A percentile compares a stretch with the other conserved stretches of the same genome.
These are phyloP conservation scores for Augochlora pura DNA, from an alignment of 1,140 invertebrate genomes.

Conservation along the genomic window DNA sequence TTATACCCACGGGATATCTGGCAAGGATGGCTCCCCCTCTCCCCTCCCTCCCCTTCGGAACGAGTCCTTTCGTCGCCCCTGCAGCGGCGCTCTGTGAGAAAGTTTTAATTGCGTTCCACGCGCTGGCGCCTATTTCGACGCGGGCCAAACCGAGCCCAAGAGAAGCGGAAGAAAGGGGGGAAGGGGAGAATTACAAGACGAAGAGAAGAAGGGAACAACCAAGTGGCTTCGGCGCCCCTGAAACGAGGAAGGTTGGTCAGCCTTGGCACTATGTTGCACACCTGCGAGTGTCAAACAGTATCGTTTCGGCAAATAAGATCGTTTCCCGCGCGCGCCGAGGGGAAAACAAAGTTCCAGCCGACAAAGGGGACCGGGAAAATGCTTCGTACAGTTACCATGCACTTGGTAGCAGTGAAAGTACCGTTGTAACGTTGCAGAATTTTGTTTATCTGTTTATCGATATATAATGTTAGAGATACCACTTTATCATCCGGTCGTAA, in stretches of 20 bases:
- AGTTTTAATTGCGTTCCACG: slow-evolving; percentile 73
- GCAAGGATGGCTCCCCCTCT: slow-evolving; percentile 14
- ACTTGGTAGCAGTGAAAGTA: too few species aligned
- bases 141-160: slow-evolving; percentile 4
- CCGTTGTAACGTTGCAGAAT: too few species aligned
- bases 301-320: slow-evolving; percentile 35
- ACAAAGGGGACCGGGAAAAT: too few species aligned
- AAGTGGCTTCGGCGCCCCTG: background rate
- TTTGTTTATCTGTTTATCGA: too few species aligned
- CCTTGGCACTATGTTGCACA: slow-evolving; percentile 2
- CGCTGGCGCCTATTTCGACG: slow-evolving; percentile 51
- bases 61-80: slow-evolving; percentile 50
- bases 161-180: background rate
- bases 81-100: slow-evolving; percentile 61
- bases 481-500: too few species aligned
- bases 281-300: slow-evolving; percentile 5
- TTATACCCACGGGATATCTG: slow-evolving; percentile 1
- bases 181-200: background rate
- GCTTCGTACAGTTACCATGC: too few species aligned
- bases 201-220: background rate
- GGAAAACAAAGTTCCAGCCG: background rate
- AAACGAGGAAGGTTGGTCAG: background rate
- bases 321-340: background rate
- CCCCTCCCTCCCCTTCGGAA: slow-evolving; percentile 20
- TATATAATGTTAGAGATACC: too few species aligned